Conservation (phyloP, 2,888 invertebrate species). For the Epirrhoe alternata region DNA sequence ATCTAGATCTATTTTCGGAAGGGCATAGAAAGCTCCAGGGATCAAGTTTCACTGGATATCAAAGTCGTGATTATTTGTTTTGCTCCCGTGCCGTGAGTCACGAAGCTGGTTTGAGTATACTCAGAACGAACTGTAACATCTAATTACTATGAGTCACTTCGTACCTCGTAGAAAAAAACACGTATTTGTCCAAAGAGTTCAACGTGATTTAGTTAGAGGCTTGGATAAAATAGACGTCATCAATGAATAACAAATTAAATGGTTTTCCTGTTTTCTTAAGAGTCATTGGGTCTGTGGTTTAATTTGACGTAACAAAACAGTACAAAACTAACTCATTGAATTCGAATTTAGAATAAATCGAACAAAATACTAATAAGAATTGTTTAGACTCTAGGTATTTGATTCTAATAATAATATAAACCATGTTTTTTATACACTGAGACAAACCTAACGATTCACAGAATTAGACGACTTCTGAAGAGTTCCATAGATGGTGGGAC, state of each 20-base stretch:
- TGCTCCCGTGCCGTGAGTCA: slow-evolving; percentile 71
- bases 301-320: not conserved
- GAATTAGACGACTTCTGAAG: too few species aligned
- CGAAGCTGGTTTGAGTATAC: slow-evolving; percentile 55
- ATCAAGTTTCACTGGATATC: slow-evolving; percentile 56
- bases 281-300: slow-evolving; percentile 21
- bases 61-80: slow-evolving; percentile 59
- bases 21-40: slow-evolving; percentile 43
- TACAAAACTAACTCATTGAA: too few species aligned
- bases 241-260: slow-evolving; percentile 20
- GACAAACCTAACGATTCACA: too few species aligned
- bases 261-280: slow-evolving; percentile 31
- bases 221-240: slow-evolving; percentile 28
- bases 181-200: slow-evolving; percentile 30
- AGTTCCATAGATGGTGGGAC: too few species aligned
- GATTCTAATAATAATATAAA: too few species aligned
- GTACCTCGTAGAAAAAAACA: slow-evolving; percentile 49
- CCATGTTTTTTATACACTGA: too few species aligned
- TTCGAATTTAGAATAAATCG: too few species aligned
- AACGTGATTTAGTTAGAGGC: slow-evolving; percentile 21
- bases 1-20: not conserved
- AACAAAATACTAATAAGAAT: too few species aligned
- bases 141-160: slow-evolving; percentile 58
- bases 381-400: too few species aligned
- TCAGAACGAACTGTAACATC: slow-evolving; percentile 60